These are phyloP conservation scores for Melitaea cinxia DNA, from an alignment of 1,140 invertebrate species.

Conservation along the genomic window DNA sequence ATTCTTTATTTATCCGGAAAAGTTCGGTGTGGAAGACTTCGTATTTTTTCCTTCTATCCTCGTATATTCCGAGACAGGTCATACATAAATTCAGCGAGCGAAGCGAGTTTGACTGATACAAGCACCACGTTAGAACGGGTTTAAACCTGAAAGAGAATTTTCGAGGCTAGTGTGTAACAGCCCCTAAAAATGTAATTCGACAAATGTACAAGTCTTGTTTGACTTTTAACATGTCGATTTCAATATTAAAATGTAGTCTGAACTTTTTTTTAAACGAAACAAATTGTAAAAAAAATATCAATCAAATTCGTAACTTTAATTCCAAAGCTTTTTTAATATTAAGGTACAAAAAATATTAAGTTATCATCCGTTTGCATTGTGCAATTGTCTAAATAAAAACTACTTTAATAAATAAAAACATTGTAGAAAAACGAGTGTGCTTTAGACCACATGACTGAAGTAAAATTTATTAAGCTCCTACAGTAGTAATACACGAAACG, in stretches of 20 bases:
- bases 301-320: too few relatives aligned
- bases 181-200: constrained; percentile 4
- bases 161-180: constrained; percentile 5
- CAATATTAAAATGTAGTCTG: neutral
- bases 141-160: constrained; percentile 16
- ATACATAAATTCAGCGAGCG: constrained; percentile 45
- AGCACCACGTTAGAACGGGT: constrained; percentile 4
- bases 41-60: constrained; percentile 23
- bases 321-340: too few relatives aligned
- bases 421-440: too few relatives aligned
- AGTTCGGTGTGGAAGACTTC: constrained; percentile 23
- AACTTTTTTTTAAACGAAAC: too few relatives aligned
- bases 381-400: too few relatives aligned
- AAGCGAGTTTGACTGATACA: constrained; percentile 20
- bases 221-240: neutral
- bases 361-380: too few relatives aligned
- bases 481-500: too few relatives aligned
- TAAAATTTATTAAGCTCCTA: too few relatives aligned
- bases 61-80: constrained; percentile 29
- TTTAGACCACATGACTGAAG: too few relatives aligned
- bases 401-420: too few relatives aligned
- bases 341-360: too few relatives aligned
- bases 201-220: constrained; percentile 12
- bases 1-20: constrained; percentile 28
- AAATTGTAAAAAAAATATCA: too few relatives aligned